These are phyloP conservation scores for Podilymbus podiceps DNA, from an alignment of 2,113 vertebrate species.

Conservation along the genomic window DNA sequence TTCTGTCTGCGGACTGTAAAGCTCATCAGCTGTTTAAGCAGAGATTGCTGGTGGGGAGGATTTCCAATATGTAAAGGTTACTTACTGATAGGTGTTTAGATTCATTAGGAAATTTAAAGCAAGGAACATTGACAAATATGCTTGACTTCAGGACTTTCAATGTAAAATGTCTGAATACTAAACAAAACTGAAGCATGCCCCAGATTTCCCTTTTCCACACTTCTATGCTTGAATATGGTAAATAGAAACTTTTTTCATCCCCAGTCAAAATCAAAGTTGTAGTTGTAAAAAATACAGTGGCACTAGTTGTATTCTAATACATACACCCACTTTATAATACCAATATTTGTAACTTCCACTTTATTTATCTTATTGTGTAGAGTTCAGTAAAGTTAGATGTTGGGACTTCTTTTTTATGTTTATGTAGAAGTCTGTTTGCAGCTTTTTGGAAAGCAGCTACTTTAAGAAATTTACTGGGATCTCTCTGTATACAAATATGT, in stretches of 20 bases:
- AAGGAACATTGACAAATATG: not conserved
- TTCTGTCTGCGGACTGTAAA: not conserved
- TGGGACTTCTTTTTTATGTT: not conserved
- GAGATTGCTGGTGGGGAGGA: constrained; percentile 1
- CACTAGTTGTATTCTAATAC: not conserved
- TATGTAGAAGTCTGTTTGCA: not conserved
- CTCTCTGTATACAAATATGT: not conserved
- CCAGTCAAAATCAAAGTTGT: not conserved
- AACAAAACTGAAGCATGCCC: not conserved
- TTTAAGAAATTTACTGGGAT: not conserved
- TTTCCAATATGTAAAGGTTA: constrained; percentile 12
- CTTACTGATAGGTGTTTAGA: constrained; percentile 16
- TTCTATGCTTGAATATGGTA: not conserved
- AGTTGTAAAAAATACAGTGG: not conserved
- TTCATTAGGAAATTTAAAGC: constrained; percentile 6
- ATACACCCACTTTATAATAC: not conserved
- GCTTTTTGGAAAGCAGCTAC: constrained; percentile 16
- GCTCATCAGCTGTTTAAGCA: constrained; percentile 46
- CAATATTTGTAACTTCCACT: constrained; percentile 13
- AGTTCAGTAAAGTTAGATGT: constrained; percentile 48
- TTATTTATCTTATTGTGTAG: constrained; percentile 33
- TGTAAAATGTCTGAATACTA: not conserved
- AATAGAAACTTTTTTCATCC: not conserved
- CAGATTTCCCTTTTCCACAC: not conserved
- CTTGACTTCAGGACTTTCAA: not conserved